Evolutionary conservation across 1,140 invertebrate genomes (phyloP).

Genomic region (Ectropis grisescens): DNA sequence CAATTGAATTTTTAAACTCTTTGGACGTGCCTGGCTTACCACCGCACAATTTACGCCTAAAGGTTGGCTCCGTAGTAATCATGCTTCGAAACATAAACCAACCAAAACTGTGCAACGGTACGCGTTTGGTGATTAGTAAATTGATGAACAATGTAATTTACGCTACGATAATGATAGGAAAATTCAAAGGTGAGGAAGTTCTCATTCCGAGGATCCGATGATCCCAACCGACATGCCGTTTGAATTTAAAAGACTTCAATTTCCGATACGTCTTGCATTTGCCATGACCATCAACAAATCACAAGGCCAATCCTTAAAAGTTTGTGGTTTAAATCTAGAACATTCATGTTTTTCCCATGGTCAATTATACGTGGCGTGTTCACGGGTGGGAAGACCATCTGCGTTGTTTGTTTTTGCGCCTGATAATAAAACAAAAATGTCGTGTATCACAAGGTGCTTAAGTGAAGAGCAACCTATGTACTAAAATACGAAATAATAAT

Average conservation of each 20-base stretch:
- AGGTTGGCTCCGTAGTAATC: conserved; percentile 20
- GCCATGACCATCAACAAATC: conserved; percentile 70
- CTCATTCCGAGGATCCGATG: conserved; percentile 5
- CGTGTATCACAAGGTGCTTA: conserved; percentile 22
- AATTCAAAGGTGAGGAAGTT: conserved; percentile 15
- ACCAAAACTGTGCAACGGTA: conserved; percentile 19
- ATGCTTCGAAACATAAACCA: conserved; percentile 19
- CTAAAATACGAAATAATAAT: conserved; percentile 8
- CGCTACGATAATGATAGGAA: conserved; percentile 15
- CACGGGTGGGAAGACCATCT: conserved; percentile 38
- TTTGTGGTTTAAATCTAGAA: conserved; percentile 35
- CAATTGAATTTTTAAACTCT: too few relatives aligned
- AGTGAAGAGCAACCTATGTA: conserved; percentile 12
- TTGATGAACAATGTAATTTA: conserved; percentile 19
- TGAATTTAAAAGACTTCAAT: conserved; percentile 12
- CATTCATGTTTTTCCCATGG: conserved; percentile 46
- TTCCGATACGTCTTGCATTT: conserved; percentile 29
- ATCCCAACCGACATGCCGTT: conserved; percentile 9
- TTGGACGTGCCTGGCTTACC: conserved; percentile 18
- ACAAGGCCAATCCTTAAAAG: conserved; percentile 62
- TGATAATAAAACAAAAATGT: conserved; percentile 28
- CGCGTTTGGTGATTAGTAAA: conserved; percentile 15
- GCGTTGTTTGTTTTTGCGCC: conserved; percentile 31
- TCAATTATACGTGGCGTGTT: conserved; percentile 53
- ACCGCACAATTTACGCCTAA: conserved; percentile 21